Base-by-base conservation (phyloP, 23 tunicate species). In the Botrylloides violaceus region DNA sequence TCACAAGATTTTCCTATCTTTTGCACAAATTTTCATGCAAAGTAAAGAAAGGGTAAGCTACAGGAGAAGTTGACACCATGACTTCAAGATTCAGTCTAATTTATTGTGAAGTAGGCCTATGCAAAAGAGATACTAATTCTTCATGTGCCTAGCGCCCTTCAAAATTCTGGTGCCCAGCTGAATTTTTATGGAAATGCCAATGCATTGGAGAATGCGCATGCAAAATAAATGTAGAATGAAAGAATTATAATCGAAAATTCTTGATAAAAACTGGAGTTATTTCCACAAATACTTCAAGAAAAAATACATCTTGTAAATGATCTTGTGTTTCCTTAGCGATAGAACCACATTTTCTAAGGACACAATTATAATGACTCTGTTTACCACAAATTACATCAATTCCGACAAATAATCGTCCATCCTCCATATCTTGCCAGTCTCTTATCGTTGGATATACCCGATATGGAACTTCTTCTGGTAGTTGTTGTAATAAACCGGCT, bases 391-490 rank as follows among this genome's bases (percentile, higher is more conserved):
- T 23, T 1, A 68, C 28, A 5, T 68, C 74, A 43, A 68, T 68
- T 39, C 37, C 74, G 47, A 68, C 32, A 23, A n/a, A 24, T 5
- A 68, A 28, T 19, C 57, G 29, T 4, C 74, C 73, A 28, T 83
- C 75, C 4, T 79, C 49, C 18, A 2, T 28, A 19, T 65, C 66
- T 3, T 56, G 38, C 85, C 82, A 78, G 33, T 83, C 70, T 0
- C 71, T 21, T 0, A 90, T 61, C 26, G n/a, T 6, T 19, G 80
- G 58, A 27, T 83, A 25, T n/a, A 79, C 86, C 23, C 39, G 22
- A 37, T 90, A 90, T 9, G 97, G 97, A 1, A 90, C 63, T 75
- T 90, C 97, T 30, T 90, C 61, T 15, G 71, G 68, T 29, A 90
- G 61, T 68, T 90, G 81, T 31, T 90, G 81, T 23, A 90, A 77